Percentiles rank a stretch among this genome's conserved stretches.
These are phyloP conservation scores for Hiodon tergisus DNA, from an alignment of 2,113 vertebrate genomes.

Conservation along the genomic window DNA sequence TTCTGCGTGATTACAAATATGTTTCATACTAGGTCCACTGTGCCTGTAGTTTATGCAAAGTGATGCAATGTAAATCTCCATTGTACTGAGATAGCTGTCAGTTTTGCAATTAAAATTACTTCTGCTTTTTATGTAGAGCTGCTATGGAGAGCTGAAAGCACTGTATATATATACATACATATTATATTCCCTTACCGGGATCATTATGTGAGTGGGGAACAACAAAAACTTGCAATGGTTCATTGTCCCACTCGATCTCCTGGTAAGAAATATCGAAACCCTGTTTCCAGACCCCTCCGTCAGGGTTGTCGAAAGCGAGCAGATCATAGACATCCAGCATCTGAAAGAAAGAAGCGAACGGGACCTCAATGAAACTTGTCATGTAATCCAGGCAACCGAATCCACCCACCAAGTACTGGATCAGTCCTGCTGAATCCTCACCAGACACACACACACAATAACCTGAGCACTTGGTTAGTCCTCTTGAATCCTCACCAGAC, in stretches of 20 bases:
- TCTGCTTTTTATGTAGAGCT: no score
- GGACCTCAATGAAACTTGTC: background rate
- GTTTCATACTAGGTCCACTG: no score
- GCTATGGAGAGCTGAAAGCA: no score
- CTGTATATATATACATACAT: no score
- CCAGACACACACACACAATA: background rate
- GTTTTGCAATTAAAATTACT: no score
- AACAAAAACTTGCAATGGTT: slow-evolving; percentile 80
- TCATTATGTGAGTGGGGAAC: slow-evolving; percentile 94
- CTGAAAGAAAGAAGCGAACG: slow-evolving; percentile 53
- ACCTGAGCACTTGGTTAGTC: background rate
- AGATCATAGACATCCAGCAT: slow-evolving; percentile 83
- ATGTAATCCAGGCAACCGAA: no score
- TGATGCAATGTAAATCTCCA: no score
- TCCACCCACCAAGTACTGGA: no score
- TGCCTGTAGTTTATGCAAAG: no score
- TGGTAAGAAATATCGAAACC: slow-evolving; percentile 83
- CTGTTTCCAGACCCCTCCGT: slow-evolving; percentile 92
- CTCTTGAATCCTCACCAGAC: background rate
- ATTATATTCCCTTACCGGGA: slow-evolving; percentile 66
- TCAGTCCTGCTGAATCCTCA: background rate
- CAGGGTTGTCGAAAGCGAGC: slow-evolving; percentile 83
- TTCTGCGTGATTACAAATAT: no score
- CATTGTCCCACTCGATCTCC: slow-evolving; percentile 73
- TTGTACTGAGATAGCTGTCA: no score